Evolutionary conservation across 2,113 vertebrate genomes (phyloP).

Genomic region (Dascyllus trimaculatus): DNA sequence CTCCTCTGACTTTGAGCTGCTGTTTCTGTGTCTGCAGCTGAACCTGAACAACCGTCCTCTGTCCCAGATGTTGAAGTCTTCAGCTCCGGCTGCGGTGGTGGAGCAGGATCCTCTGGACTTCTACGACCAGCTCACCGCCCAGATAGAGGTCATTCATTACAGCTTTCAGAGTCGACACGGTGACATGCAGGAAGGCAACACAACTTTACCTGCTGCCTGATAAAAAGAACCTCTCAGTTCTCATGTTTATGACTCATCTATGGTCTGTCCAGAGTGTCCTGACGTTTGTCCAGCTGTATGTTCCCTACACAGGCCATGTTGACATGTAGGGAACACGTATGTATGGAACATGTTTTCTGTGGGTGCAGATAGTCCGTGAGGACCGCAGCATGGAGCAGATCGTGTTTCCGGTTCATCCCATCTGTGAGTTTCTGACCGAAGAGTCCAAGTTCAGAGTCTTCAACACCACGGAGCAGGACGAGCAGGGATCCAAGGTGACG

Average conservation of each 20-base stretch:
- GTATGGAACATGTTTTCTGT: neutral
- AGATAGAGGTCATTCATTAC: conserved; percentile 96
- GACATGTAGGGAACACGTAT: too few species aligned
- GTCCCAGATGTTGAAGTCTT: conserved; percentile 94
- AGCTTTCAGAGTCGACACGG: too few species aligned
- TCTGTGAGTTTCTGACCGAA: conserved; percentile 95
- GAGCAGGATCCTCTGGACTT: conserved; percentile 94
- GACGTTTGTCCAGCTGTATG: too few species aligned
- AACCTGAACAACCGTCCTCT: conserved; percentile 95
- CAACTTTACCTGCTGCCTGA: too few species aligned
- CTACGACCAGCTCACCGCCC: conserved; percentile 92
- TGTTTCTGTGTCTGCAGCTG: conserved; percentile 82
- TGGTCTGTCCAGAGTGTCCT: too few species aligned
- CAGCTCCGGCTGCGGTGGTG: conserved; percentile 84
- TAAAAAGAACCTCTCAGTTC: too few species aligned
- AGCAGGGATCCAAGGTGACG: conserved; percentile 98
- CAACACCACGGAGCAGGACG: conserved; percentile 96
- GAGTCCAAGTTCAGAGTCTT: conserved; percentile 95
- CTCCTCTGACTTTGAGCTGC: neutral
- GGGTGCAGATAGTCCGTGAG: conserved; percentile 92
- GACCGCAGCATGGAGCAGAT: conserved; percentile 99
- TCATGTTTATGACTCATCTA: too few species aligned
- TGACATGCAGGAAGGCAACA: too few species aligned
- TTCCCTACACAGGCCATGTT: too few species aligned
- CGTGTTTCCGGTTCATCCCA: conserved; percentile 94